Conservation (phyloP, 2,797 vertebrate genomes). For the Squalus acanthias region DNA sequence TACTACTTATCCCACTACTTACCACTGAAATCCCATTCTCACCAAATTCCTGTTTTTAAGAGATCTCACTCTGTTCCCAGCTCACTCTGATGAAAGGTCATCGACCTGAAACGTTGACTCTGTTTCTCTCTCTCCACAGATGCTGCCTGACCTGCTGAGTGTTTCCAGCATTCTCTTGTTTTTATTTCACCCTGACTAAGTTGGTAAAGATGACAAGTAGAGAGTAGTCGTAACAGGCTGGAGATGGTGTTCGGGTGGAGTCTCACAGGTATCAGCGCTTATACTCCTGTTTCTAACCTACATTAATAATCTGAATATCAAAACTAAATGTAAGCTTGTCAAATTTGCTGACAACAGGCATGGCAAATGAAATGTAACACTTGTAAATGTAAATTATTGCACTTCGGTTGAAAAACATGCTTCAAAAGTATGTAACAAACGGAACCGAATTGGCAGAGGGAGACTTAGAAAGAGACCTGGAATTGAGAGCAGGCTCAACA, state of each 20-base stretch:
- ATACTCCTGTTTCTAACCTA: not conserved
- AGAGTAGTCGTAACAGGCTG: no score
- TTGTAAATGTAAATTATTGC: not conserved
- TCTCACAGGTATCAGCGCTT: not conserved
- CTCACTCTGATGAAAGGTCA: not conserved
- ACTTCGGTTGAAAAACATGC: not conserved
- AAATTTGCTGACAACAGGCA: not conserved
- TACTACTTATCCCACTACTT: no score
- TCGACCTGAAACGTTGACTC: no score
- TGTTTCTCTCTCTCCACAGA: no score
- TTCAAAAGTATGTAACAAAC: not conserved
- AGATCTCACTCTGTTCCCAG: not conserved
- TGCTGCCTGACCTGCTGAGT: no score
- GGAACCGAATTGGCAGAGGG: not conserved
- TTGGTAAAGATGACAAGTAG: no score
- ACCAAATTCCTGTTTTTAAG: not conserved
- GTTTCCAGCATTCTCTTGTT: no score
- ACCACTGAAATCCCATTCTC: no score
- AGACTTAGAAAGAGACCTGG: not conserved
- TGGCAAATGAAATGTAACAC: not conserved
- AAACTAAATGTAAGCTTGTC: not conserved
- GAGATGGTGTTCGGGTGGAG: not conserved
- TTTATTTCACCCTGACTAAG: no score
- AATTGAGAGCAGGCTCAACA: not conserved
- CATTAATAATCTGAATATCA: not conserved